Conservation (phyloP, 2,797 vertebrate species). For the Sebastes elongatus region DNA sequence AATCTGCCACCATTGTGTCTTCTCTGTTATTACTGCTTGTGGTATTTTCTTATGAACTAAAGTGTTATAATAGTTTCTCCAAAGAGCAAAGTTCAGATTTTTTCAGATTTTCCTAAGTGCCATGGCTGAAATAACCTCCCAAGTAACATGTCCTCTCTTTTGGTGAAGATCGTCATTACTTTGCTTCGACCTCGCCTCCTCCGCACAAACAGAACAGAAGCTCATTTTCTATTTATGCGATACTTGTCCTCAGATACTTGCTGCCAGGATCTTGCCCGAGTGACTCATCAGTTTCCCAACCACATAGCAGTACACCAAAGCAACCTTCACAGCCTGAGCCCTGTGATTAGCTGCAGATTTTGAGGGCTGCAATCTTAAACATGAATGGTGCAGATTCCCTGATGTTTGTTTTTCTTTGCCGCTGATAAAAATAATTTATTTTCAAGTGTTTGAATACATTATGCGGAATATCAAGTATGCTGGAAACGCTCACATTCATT, state of each 20-base stretch:
- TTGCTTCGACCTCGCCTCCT: conserved; percentile 8
- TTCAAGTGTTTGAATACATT: conserved; percentile 47
- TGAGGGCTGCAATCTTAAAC: conserved; percentile 39
- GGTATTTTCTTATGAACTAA: conserved; percentile 1
- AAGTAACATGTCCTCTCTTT: conserved; percentile 28
- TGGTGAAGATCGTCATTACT: conserved; percentile 40
- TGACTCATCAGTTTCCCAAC: conserved; percentile 61
- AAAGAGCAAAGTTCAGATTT: conserved; percentile 35
- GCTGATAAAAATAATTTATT: conserved; percentile 47
- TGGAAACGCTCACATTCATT: conserved; percentile 48
- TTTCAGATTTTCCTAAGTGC: not conserved
- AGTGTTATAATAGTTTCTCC: conserved; percentile 20
- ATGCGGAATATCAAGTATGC: conserved; percentile 36
- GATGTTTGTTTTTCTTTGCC: conserved; percentile 49
- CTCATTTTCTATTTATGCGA: conserved; percentile 56
- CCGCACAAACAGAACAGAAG: conserved; percentile 21
- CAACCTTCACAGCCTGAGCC: conserved; percentile 44
- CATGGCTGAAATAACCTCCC: conserved; percentile 32
- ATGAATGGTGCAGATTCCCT: conserved; percentile 40
- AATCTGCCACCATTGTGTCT: not conserved
- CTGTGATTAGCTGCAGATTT: conserved; percentile 52
- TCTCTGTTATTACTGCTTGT: conserved; percentile 19
- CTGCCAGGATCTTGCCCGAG: conserved; percentile 24
- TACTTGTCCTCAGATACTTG: conserved; percentile 25
- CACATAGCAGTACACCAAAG: conserved; percentile 20